Conservation (phyloP, 2,113 vertebrate species). For the Chaetodon trifascialis region DNA sequence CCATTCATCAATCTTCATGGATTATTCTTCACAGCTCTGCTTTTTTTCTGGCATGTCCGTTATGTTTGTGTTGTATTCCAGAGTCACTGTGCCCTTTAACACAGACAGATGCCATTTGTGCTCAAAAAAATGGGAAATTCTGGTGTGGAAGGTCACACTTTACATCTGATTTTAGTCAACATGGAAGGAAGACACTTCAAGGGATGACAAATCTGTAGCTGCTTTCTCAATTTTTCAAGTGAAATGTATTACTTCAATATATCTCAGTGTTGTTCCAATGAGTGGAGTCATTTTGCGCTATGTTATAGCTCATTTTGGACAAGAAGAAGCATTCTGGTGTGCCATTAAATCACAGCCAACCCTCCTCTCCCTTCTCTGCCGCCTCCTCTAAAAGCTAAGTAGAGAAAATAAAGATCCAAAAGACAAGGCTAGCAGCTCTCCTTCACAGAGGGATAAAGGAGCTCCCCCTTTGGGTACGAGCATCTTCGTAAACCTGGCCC, state of each 20-base stretch:
- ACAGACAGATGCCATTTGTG: not conserved
- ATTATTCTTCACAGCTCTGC: too few species aligned
- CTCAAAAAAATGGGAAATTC: not conserved
- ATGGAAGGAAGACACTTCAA: not conserved
- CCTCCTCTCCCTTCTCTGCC: not conserved
- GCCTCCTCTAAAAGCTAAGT: not conserved
- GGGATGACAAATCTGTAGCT: not conserved
- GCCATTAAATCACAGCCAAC: constrained; percentile 7
- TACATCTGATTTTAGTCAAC: not conserved
- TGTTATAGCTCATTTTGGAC: not conserved
- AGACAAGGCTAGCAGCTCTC: constrained; percentile 13
- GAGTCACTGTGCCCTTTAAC: not conserved
- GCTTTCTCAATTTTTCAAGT: not conserved
- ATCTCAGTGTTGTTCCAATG: not conserved
- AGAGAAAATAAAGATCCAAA: constrained; percentile 25
- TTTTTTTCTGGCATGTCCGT: too few species aligned
- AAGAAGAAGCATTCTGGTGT: not conserved
- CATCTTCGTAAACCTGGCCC: constrained; percentile 56
- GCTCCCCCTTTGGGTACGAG: constrained; percentile 28
- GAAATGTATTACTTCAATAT: not conserved
- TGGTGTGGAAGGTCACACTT: not conserved
- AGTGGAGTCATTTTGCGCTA: not conserved
- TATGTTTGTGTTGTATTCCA: not conserved
- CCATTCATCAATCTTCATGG: too few species aligned
- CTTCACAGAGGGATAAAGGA: constrained; percentile 37